Conservation (phyloP, 30 jellyfish, hydroid and myxozoan genomes). For the Sanderia malayensis region DNA sequence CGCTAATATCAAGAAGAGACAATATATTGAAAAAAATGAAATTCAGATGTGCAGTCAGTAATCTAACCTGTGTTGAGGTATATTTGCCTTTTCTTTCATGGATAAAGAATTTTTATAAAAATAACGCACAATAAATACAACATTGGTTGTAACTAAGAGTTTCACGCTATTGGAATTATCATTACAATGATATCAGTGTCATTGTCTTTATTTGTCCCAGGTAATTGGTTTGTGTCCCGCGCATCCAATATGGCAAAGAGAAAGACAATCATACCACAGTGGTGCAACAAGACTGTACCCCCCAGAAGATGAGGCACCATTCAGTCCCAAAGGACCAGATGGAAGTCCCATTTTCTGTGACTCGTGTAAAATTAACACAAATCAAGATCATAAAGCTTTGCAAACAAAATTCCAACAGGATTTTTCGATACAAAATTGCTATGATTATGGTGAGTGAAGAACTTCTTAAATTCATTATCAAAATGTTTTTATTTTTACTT, state of each 20-base stretch:
- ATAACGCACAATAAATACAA: too few relatives aligned
- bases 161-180: too few relatives aligned
- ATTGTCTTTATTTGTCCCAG: conserved; percentile 20
- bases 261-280: conserved; percentile 84
- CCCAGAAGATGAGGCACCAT: conserved; percentile 66
- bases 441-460: too few relatives aligned
- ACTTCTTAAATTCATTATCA: too few relatives aligned
- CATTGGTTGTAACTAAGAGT: too few relatives aligned
- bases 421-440: too few relatives aligned
- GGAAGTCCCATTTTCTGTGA: conserved; percentile 72
- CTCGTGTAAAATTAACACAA: conserved; percentile 35
- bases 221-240: conserved; percentile 78
- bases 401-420: not conserved
- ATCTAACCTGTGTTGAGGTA: conserved; percentile 89
- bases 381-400: not conserved
- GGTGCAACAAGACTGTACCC: conserved; percentile 90
- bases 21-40: conserved; percentile 59
- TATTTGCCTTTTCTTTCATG: too few relatives aligned
- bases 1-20: conserved; percentile 59
- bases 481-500: too few relatives aligned
- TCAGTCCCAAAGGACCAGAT: conserved; percentile 79
- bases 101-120: too few relatives aligned
- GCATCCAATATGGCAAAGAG: conserved; percentile 94
- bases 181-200: not conserved
- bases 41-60: conserved; percentile 84